A percentile compares a stretch with the other conserved stretches of the same genome.
These are phyloP conservation scores for Helicoverpa zea DNA, from an alignment of 1,140 invertebrate genomes.

Conservation along the genomic window DNA sequence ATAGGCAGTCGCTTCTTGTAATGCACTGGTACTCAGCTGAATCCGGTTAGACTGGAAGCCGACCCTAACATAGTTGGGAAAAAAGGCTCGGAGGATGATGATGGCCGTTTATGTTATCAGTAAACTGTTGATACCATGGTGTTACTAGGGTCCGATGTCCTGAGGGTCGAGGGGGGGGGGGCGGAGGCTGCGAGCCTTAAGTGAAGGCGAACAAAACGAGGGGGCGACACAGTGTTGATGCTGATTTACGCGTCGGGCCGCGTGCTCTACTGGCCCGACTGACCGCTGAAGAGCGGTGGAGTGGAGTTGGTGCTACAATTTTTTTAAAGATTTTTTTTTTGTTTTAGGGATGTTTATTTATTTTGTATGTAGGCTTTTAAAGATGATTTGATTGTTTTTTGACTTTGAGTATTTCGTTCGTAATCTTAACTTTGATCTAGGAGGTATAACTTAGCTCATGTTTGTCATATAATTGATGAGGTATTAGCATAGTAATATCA, in stretches of 20 bases:
- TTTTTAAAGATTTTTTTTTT: neutral
- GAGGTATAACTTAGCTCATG: neutral
- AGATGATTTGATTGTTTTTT: neutral
- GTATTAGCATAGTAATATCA: neutral
- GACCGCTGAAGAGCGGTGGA: constrained; percentile 54
- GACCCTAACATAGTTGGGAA: too few species aligned
- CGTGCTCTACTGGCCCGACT: constrained; percentile 79
- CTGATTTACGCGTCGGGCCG: constrained; percentile 79
- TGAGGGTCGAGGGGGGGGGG: constrained; percentile 40
- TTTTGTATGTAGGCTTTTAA: neutral
- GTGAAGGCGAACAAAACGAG: constrained; percentile 81
- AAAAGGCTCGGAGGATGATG: too few species aligned
- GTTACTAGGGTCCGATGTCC: constrained; percentile 7
- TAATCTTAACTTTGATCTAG: too few species aligned
- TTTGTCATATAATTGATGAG: constrained; percentile 2
- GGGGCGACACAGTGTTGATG: constrained; percentile 77
- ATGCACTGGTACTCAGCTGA: too few species aligned
- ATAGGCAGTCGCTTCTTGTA: too few species aligned
- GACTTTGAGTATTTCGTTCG: too few species aligned
- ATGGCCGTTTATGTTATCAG: too few species aligned
- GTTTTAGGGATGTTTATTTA: neutral
- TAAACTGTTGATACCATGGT: constrained; percentile 8
- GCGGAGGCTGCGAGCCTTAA: constrained; percentile 62
- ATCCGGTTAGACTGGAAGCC: too few species aligned
- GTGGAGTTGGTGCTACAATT: neutral